Evolutionary conservation across 2,113 vertebrate species (phyloP).

Genomic region (Ondatra zibethicus): DNA sequence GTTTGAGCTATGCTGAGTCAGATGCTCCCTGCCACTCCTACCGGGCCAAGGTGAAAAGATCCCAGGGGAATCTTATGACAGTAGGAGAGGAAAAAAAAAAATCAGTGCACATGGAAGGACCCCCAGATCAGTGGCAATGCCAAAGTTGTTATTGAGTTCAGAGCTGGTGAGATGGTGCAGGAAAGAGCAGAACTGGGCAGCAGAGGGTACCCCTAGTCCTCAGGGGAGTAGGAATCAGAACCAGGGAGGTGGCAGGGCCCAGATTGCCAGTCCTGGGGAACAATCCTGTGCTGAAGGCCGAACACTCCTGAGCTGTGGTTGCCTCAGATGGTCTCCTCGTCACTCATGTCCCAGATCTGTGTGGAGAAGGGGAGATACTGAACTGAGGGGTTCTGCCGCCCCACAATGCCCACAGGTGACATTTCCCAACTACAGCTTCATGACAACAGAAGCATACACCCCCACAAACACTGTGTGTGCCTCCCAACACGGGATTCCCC

Average conservation of each 20-base stretch:
- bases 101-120: not conserved
- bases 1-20: not conserved
- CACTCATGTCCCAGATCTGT: slow-evolving; percentile 99
- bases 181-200: not conserved
- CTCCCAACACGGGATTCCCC: not conserved
- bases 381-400: not conserved
- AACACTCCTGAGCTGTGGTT: not conserved
- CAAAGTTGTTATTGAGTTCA: slow-evolving; percentile 73
- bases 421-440: not conserved
- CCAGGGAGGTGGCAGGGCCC: not conserved
- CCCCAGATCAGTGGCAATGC: not conserved
- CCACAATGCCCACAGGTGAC: accelerated
- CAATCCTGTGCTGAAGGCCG: not conserved
- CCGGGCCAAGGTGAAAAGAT: not conserved
- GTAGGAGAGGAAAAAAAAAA: not conserved
- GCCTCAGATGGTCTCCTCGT: slow-evolving; percentile 95
- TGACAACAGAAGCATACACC: not conserved
- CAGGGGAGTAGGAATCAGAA: not conserved
- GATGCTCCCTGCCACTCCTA: not conserved
- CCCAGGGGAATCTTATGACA: not conserved
- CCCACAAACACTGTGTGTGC: not conserved
- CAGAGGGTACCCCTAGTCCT: not conserved
- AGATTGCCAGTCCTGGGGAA: not conserved
- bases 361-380: slow-evolving; percentile 63
- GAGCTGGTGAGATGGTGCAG: not conserved